These are phyloP conservation scores for Drosophila affinis DNA, from an alignment of 2,888 invertebrate genomes.

Conservation along the genomic window DNA sequence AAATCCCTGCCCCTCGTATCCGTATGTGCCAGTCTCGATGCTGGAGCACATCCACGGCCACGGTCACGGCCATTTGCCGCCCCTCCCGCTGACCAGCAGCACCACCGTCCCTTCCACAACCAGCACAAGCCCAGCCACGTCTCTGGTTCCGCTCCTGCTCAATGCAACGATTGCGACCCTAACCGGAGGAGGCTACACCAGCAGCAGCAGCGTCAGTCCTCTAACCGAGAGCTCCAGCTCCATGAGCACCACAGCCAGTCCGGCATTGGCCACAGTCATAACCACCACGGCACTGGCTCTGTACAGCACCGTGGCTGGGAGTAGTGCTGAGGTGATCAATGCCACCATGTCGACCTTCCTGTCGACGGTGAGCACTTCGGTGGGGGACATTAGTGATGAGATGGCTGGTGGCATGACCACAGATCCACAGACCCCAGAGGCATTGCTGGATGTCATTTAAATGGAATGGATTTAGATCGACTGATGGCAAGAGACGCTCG, in stretches of 20 bases:
- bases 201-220: conserved; percentile 47
- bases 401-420: conserved; percentile 70
- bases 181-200: conserved; percentile 28
- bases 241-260: conserved; percentile 18
- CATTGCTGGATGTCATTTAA: conserved; percentile 72
- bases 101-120: conserved; percentile 36
- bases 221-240: conserved; percentile 1
- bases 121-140: conserved; percentile 37
- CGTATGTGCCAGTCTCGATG: conserved; percentile 74
- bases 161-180: conserved; percentile 55
- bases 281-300: conserved; percentile 75
- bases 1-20: conserved; percentile 84
- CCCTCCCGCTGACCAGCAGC: conserved; percentile 54
- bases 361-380: conserved; percentile 68
- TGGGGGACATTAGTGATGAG: conserved; percentile 65
- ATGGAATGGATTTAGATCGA: not conserved
- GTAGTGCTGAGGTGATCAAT: conserved; percentile 73
- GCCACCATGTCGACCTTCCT: conserved; percentile 76
- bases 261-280: conserved; percentile 29
- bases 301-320: conserved; percentile 65
- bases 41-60: conserved; percentile 70
- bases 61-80: conserved; percentile 47
- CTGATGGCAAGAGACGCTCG: not conserved
- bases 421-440: conserved; percentile 80
- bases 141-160: conserved; percentile 54